These are phyloP conservation scores for Bacillus rossius DNA, from an alignment of 1,140 invertebrate species.

Conservation along the genomic window DNA sequence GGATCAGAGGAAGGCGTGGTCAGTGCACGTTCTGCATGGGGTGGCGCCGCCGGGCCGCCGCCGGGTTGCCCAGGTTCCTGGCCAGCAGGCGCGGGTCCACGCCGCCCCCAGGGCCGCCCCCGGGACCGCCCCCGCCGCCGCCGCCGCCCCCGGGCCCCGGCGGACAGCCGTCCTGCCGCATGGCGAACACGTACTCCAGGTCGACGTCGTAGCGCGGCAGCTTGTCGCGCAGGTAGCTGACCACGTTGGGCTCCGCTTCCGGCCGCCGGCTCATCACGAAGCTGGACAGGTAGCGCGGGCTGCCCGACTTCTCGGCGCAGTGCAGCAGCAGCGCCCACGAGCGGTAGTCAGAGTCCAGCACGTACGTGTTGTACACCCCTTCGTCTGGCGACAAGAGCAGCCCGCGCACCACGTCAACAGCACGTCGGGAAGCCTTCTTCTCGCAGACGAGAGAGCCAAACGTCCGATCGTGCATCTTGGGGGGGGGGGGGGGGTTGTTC, in stretches of 20 bases:
- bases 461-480: no score
- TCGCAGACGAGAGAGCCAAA: no score
- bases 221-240: slow-evolving; percentile 53
- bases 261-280: slow-evolving; percentile 67
- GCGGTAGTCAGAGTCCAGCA: slow-evolving; percentile 72
- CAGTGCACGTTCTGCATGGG: no score
- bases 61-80: not conserved
- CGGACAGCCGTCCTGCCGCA: slow-evolving; percentile 62
- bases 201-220: slow-evolving; percentile 62
- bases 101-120: not conserved
- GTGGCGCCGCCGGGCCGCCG: not conserved
- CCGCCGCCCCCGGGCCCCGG: not conserved
- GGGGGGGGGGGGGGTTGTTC: no score
- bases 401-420: not conserved
- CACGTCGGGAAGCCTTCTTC: no score
- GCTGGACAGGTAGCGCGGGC: slow-evolving; percentile 73
- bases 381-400: slow-evolving; percentile 56
- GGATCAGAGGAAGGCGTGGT: no score
- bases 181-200: slow-evolving; percentile 73
- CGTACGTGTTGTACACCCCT: slow-evolving; percentile 83
- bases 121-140: not conserved
- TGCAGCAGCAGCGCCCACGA: slow-evolving; percentile 76
- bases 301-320: slow-evolving; percentile 76
- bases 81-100: not conserved
- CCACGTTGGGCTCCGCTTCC: slow-evolving; percentile 53